Conservation (phyloP, 2,888 invertebrate species). For the Coelinius sp. region DNA sequence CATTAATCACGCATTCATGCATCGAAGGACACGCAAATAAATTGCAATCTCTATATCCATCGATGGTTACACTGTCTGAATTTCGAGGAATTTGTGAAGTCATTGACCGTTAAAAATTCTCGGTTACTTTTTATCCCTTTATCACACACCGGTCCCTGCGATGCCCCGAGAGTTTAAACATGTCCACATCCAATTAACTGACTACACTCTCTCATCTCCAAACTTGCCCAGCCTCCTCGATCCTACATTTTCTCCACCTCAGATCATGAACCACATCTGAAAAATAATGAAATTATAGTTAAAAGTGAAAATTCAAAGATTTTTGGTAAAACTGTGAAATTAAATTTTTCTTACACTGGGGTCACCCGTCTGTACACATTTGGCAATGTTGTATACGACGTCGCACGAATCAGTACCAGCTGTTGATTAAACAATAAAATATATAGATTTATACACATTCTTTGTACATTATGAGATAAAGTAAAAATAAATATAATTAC, state of each 20-base stretch:
- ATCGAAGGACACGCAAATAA: background rate
- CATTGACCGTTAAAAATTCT: background rate
- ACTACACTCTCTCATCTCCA: conserved; percentile 19
- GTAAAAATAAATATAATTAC: conserved; percentile 44
- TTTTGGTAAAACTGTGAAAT: background rate
- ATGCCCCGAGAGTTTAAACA: conserved; percentile 1
- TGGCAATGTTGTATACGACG: conserved; percentile 56
- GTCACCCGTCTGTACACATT: conserved; percentile 53
- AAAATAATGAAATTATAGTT: conserved; percentile 29
- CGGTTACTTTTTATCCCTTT: background rate
- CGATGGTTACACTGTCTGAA: background rate
- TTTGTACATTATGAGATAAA: background rate
- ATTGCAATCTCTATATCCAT: background rate
- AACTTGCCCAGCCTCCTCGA: conserved; percentile 19
- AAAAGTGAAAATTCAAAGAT: background rate
- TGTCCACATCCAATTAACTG: conserved; percentile 16
- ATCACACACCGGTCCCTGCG: background rate
- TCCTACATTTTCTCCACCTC: conserved; percentile 38
- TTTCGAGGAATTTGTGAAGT: background rate
- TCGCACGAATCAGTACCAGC: conserved; percentile 59
- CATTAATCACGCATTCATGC: background rate
- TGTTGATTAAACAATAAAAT: conserved; percentile 39
- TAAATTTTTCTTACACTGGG: conserved; percentile 58
- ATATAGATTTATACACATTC: background rate
- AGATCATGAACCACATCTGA: conserved; percentile 65